Evolutionary conservation across 1,140 invertebrate species (phyloP), one percentile per base, ranked within the genome.

Genomic region (Drosophila kanapiae): DNA sequence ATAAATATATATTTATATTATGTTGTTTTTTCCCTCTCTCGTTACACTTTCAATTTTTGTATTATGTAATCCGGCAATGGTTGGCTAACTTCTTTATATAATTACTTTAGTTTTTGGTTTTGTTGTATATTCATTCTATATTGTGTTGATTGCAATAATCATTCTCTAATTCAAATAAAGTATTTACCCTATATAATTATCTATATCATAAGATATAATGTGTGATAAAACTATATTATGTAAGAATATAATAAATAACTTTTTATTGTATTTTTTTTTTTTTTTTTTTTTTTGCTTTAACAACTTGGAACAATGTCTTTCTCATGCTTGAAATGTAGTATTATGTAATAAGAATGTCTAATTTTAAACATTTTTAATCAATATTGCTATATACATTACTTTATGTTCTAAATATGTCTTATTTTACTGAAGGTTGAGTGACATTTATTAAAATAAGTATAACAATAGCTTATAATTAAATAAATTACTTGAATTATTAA

Each of bases 31-130:
- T n/a, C n/a, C n/a, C 16, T 23, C 23, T 56, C 31, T 64, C 51
- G 7, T 23, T 61, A 16, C 57, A 31, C 29, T 78, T 38, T 51
- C 40, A 60, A 67, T n/a, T n/a, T 42, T 70, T 74, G 16, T 48
- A 54, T 51, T 86, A 35, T 49, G 75, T 74, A 40, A 71, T 88
- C 68, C 84, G 84, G 84, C 84, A 87, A 87, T 88, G 84, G 80
- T 87, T 87, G 84, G 84, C 84, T 87, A 80, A 87, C 85, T 85
- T 79, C 65, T 69, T 69, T 63, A 80, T 65, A 72, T 70, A 82
- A 63, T 80, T 84, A 64, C 59, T 71, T 64, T 76, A 49, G 13
- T 48, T 45, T 48, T 13, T 49, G 31, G 16, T 53, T 6, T 23
- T 84, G 27, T 43, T 75, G 38, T 63, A 53, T 69, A 40, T 72